Conservation (phyloP, 2,113 vertebrate species). For the Pao palembangensis region DNA sequence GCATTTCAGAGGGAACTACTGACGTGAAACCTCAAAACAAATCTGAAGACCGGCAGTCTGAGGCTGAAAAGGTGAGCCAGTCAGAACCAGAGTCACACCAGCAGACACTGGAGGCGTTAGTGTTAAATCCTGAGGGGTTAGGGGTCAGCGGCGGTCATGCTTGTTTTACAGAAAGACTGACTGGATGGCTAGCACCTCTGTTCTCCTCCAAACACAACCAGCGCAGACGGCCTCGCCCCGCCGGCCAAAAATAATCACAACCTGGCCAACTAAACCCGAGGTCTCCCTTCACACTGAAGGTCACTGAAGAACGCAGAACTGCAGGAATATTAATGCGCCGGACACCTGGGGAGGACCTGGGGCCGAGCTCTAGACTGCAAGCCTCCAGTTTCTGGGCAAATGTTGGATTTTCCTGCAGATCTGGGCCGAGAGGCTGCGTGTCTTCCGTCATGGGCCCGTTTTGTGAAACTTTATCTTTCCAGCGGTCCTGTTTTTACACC, state of each 20-base stretch:
- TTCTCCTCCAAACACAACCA: slow-evolving; percentile 58
- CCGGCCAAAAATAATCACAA: slow-evolving; percentile 58
- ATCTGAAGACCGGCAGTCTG: background rate
- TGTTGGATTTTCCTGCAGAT: slow-evolving; percentile 37
- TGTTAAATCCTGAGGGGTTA: slow-evolving; percentile 37
- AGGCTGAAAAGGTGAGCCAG: slow-evolving; percentile 35
- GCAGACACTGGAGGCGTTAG: slow-evolving; percentile 16
- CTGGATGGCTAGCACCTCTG: slow-evolving; percentile 62
- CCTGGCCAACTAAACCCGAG: slow-evolving; percentile 22
- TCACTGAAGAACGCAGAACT: slow-evolving; percentile 10
- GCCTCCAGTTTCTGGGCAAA: slow-evolving; percentile 34
- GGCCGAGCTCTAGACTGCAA: background rate
- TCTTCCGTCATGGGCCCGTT: slow-evolving; percentile 37
- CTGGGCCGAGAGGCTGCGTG: slow-evolving; percentile 26
- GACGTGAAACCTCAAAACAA: background rate
- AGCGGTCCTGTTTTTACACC: no score
- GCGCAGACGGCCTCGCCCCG: slow-evolving; percentile 55
- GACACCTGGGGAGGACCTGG: background rate
- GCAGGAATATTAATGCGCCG: slow-evolving; percentile 7
- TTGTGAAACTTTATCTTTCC: slow-evolving; percentile 36
- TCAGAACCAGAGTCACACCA: background rate
- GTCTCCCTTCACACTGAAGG: slow-evolving; percentile 7
- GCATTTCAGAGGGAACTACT: background rate
- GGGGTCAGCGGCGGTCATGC: slow-evolving; percentile 39
- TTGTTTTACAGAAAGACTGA: slow-evolving; percentile 59